Evolutionary conservation across 2,888 invertebrate species (phyloP), one percentile per base, ranked within the genome.

Genomic region (Exephanes ischioxanthus): DNA sequence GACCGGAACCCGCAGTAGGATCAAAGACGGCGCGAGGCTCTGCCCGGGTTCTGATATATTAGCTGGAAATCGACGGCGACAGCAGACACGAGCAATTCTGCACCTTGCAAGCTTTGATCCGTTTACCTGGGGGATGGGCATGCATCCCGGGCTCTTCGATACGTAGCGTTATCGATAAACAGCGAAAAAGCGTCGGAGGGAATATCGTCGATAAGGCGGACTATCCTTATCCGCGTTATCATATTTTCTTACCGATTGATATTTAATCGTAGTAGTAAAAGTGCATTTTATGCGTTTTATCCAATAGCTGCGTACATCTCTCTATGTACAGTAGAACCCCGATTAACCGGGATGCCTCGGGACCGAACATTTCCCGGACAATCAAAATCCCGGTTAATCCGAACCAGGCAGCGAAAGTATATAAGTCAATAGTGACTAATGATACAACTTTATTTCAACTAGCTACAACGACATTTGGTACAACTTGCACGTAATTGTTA

Each of bases 1-100:
- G 90, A 88, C 51, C 45, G 63, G 84, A 77, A 66, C 75, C 72
- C 72, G 75, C 72, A 66, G 66, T 48, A 58, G 82, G 87, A 88
- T 91, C 91, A 92, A 92, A 91, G 91, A 91, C 88, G 87, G 86
- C 72, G 71, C 19, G 78, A 66, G 75, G 87, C 85, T 87, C 80
- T 86, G 71, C 84, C 88, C 88, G 73, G 73, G 78, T 67, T 75
- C 80, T 92, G 92, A 93, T 90, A 90, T 93, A 93, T 93, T 93
- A 92, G 88, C 75, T 77, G 85, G 86, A 88, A 92, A 93, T 92
- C 92, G 91, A 89, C 89, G 88, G 84, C 88, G 92, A 93, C 93
- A 91, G 88, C 75, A 79, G 90, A 77, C 89, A 87, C 88, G 87
- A 88, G 89, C 86, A 90, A 90, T 88, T 87, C 86, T 79, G 87